These are phyloP conservation scores for Actias luna DNA, from an alignment of 2,888 invertebrate genomes.

Conservation along the genomic window DNA sequence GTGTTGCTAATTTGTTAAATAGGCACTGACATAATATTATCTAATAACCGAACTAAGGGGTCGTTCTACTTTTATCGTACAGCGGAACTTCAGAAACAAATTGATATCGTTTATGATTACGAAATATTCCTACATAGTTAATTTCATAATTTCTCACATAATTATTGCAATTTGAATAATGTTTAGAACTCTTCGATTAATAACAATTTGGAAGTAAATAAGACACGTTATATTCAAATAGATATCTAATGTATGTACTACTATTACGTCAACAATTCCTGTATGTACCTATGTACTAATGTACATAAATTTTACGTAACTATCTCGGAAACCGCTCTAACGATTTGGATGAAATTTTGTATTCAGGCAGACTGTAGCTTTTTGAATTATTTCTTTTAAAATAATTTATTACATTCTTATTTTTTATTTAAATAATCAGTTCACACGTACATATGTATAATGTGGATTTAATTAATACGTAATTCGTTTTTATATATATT, in stretches of 20 bases:
- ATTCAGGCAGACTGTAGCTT: too few relatives aligned
- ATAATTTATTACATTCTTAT: too few relatives aligned
- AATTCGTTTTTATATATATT: too few relatives aligned
- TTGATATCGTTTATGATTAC: slow-evolving; percentile 17
- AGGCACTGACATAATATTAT: not conserved
- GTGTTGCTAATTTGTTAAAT: not conserved
- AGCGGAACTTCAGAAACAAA: slow-evolving; percentile 20
- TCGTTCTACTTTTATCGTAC: slow-evolving; percentile 13
- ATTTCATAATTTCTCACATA: not conserved
- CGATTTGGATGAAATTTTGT: too few relatives aligned
- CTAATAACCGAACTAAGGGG: slow-evolving; percentile 7
- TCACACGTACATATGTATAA: too few relatives aligned
- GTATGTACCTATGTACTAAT: too few relatives aligned
- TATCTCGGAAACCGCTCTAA: too few relatives aligned
- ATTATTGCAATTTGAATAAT: not conserved
- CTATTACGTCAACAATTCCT: too few relatives aligned
- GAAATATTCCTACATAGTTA: slow-evolving; percentile 12
- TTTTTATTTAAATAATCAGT: too few relatives aligned
- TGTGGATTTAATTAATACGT: too few relatives aligned
- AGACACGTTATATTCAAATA: not conserved
- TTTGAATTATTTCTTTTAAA: too few relatives aligned
- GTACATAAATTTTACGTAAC: too few relatives aligned
- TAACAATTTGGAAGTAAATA: not conserved
- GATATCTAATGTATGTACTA: not conserved
- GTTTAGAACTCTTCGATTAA: not conserved